Evolutionary conservation across 2,113 vertebrate genomes (phyloP), one percentile per base, ranked within the genome.

Genomic region (Baryphthengus martii): DNA sequence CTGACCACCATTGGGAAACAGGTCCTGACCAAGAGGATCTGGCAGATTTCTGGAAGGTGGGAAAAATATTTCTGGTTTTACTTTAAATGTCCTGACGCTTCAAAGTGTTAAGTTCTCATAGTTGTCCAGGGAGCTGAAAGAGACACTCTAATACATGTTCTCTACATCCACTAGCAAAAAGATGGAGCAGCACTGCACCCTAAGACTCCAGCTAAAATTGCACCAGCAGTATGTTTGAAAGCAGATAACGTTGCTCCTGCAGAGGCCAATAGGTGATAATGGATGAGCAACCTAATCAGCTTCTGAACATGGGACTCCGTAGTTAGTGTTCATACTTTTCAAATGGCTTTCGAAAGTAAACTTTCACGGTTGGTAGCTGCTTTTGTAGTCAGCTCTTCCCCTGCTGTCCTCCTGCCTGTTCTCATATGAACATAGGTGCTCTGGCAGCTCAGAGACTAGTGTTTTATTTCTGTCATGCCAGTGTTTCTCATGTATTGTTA

Each of bases 381-480:
- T 93, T 49, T 40, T 67, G 42, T 87, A n/a, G 28, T 29, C 9
- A 80, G 29, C 12, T 88, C 16, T 80, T 25, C 18, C 49, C 79
- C 31, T 86, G 55, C 59, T 93, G 40, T 75, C 70, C 70, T 79
- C 45, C 35, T 79, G 62, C 53, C 47, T 61, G 31, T 58, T 94
- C 33, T 25, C 4, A 3, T 79, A 79, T 50, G 78, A 83, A n/a
- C 13, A 45, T 1, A 76, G 82, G 47, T 74, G 63, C 79, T 88
- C 67, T 90, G 88, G 89, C 85, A 93, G 49, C 58, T 52, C 49
- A 33, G 83, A 80, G 49, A 76, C 31, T 6, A 7, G 23, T 37
- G 39, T 62, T 91, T 85, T 66, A 91, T 85, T 96, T 91, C 93
- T 90, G 85, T 83, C 62, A 74, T 73, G 73, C 55, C 55, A 63